A percentile compares a stretch with the other conserved stretches of the same genome.
Conservation (phyloP, 2,888 invertebrate genomes). For the Galerucella calmariensis region DNA sequence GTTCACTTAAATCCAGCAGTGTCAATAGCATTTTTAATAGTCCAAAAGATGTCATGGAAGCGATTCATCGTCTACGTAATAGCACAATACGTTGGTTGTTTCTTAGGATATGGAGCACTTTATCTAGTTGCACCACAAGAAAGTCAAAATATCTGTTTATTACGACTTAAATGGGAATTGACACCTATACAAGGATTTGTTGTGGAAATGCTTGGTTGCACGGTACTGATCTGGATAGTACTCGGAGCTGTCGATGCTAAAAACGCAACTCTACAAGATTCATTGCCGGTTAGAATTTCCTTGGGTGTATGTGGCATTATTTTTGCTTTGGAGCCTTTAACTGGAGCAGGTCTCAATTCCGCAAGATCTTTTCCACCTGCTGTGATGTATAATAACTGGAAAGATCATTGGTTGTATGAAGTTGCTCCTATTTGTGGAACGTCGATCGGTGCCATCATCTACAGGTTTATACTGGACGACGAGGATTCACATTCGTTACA, state of each 20-base stretch:
- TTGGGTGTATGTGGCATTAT: conserved; percentile 18
- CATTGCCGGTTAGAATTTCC: conserved; percentile 29
- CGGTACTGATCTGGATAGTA: conserved; percentile 35
- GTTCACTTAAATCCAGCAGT: conserved; percentile 45
- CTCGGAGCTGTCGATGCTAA: conserved; percentile 31
- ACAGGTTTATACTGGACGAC: conserved; percentile 35
- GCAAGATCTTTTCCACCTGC: conserved; percentile 42
- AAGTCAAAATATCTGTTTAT: conserved; percentile 28
- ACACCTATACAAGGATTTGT: conserved; percentile 38
- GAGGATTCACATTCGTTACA: conserved; percentile 33
- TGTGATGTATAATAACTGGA: conserved; percentile 34
- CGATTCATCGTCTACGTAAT: conserved; percentile 35
- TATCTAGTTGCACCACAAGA: conserved; percentile 18
- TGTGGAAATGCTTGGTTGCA: conserved; percentile 30
- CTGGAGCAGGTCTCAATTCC: conserved; percentile 43
- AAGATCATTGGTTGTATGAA: conserved; percentile 40
- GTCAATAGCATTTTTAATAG: conserved; percentile 35
- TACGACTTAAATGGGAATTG: conserved; percentile 20
- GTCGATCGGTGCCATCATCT: conserved; percentile 31
- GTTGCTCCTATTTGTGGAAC: conserved; percentile 38
- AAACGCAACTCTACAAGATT: conserved; percentile 31
- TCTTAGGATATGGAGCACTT: conserved; percentile 39
- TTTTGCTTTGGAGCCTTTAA: conserved; percentile 31
- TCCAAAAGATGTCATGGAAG: conserved; percentile 37
- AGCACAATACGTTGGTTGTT: conserved; percentile 42